Evolutionary conservation across 1,140 invertebrate genomes (phyloP).

Genomic region (Drosophila ambigua): DNA sequence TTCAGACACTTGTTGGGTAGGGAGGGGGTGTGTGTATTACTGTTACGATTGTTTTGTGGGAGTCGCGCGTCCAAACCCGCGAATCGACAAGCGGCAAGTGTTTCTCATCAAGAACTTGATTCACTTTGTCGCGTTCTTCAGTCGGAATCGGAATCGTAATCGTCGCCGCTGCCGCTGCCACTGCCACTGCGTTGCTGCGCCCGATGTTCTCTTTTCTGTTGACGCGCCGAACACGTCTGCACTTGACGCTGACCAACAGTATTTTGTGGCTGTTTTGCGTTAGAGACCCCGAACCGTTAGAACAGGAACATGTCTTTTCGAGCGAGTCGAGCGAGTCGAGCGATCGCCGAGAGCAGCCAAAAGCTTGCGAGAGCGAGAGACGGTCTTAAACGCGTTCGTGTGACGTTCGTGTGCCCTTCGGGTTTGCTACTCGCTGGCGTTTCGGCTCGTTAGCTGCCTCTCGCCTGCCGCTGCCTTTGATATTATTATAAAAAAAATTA

Average conservation of each 20-base stretch:
- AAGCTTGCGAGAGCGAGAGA: neutral
- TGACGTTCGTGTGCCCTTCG: conserved; percentile 11
- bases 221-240: conserved; percentile 16
- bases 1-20: conserved; percentile 22
- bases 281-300: conserved; percentile 31
- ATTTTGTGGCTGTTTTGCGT: conserved; percentile 26
- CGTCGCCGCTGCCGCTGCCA: neutral
- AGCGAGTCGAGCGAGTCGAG: no score
- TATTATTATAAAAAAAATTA: conserved; percentile 44
- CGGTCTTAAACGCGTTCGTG: neutral
- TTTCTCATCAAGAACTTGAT: conserved; percentile 46
- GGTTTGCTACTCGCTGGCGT: neutral
- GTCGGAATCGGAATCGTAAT: conserved; percentile 30
- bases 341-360: no score
- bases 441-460: conserved; percentile 12
- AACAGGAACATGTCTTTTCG: conserved; percentile 23
- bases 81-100: conserved; percentile 63
- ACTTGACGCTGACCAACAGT: conserved; percentile 60
- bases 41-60: conserved; percentile 30
- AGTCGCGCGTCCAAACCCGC: conserved; percentile 46
- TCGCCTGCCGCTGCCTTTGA: conserved; percentile 23
- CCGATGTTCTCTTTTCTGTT: conserved; percentile 11
- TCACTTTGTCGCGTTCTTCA: conserved; percentile 40
- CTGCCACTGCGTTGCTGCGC: neutral
- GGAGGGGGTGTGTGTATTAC: neutral